Conservation (phyloP, 1,140 invertebrate species). For the Carposina sasakii region DNA sequence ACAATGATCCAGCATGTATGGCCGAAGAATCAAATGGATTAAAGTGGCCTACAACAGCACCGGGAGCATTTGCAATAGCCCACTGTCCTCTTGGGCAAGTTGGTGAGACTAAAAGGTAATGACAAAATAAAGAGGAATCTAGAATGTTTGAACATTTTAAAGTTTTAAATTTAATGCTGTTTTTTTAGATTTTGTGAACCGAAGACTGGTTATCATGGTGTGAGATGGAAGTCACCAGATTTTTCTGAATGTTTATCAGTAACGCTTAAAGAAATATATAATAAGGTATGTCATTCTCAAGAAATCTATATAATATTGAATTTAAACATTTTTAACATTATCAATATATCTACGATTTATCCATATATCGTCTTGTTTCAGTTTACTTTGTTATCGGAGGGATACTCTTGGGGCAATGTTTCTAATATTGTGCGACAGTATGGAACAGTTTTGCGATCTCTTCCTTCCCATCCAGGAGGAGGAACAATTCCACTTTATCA, state of each 20-base stretch:
- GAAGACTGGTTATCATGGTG: constrained; percentile 66
- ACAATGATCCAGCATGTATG: constrained; percentile 46
- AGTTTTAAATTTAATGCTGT: neutral
- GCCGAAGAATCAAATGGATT: constrained; percentile 51
- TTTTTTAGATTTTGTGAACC: constrained; percentile 65
- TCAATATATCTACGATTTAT: too few relatives aligned
- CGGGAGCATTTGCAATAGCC: constrained; percentile 52
- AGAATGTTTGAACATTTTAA: constrained; percentile 5
- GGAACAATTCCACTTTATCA: constrained; percentile 57
- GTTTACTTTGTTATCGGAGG: constrained; percentile 77
- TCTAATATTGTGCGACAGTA: constrained; percentile 61
- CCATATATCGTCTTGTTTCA: too few relatives aligned
- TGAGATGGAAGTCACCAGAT: constrained; percentile 82
- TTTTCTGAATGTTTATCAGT: constrained; percentile 82
- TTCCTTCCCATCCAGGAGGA: constrained; percentile 73
- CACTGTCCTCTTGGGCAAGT: constrained; percentile 57
- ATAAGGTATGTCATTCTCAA: too few relatives aligned
- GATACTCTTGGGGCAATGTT: constrained; percentile 76
- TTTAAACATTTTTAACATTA: too few relatives aligned
- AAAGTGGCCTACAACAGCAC: constrained; percentile 63
- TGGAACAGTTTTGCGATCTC: constrained; percentile 66
- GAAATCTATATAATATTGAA: too few relatives aligned
- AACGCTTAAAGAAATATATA: constrained; percentile 76
- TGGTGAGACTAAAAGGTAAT: constrained; percentile 64
- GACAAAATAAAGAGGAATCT: too few relatives aligned